These are phyloP conservation scores for Lacanobia wlatinum DNA, from an alignment of 2,888 invertebrate genomes.

Conservation along the genomic window DNA sequence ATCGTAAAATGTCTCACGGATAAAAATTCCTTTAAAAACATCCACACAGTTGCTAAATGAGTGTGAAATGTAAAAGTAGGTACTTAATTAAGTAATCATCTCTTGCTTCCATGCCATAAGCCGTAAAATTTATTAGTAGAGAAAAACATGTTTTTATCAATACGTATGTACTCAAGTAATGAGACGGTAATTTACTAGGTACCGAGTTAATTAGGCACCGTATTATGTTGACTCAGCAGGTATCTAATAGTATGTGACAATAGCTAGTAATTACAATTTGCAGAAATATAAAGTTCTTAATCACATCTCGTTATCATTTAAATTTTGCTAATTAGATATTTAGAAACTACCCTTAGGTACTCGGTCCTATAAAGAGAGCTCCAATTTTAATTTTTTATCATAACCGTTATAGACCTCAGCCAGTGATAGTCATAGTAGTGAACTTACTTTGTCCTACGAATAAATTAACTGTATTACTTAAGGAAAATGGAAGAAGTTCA, in stretches of 20 bases:
- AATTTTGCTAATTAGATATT: background rate
- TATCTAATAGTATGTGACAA: background rate
- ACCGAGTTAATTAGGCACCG: too few species aligned
- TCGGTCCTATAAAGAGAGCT: constrained; percentile 2
- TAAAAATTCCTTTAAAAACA: too few species aligned
- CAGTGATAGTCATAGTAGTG: background rate
- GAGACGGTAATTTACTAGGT: too few species aligned
- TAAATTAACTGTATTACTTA: background rate
- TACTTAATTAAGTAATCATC: too few species aligned
- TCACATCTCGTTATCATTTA: background rate
- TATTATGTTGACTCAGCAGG: background rate
- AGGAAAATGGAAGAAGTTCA: constrained; percentile 43
- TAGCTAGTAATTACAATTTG: constrained; percentile 1
- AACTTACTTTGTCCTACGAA: background rate
- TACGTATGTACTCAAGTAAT: too few species aligned
- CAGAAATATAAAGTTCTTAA: background rate
- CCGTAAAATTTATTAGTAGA: too few species aligned
- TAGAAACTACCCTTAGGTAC: too few species aligned
- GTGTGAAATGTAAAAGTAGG: too few species aligned
- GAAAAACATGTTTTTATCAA: too few species aligned
- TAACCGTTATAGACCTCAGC: background rate
- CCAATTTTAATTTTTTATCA: background rate
- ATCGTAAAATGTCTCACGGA: too few species aligned
- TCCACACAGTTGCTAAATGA: too few species aligned
- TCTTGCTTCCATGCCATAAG: too few species aligned